Evolutionary conservation across 2,888 invertebrate genomes (phyloP).

Genomic region (Linyphia triangularis): DNA sequence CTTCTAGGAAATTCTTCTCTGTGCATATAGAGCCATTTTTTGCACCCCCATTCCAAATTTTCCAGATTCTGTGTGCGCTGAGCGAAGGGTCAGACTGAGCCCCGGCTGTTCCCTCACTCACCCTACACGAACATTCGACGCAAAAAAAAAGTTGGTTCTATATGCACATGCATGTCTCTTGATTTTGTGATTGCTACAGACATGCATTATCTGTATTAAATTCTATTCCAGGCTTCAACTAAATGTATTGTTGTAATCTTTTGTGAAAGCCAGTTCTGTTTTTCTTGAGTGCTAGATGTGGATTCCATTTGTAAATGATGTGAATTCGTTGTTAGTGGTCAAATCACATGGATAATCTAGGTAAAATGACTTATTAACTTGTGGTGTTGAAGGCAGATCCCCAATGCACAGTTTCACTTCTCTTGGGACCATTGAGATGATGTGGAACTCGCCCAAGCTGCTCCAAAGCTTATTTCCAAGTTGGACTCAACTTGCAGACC

Average conservation of each 20-base stretch:
- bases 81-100: conserved; percentile 66
- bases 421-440: conserved; percentile 74
- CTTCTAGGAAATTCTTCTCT: conserved; percentile 42
- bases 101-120: conserved; percentile 64
- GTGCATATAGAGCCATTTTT: conserved; percentile 57
- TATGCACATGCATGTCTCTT: conserved; percentile 66
- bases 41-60: neutral
- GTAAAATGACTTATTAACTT: conserved; percentile 20
- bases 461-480: conserved; percentile 61
- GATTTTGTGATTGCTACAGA: conserved; percentile 53
- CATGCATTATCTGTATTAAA: conserved; percentile 67
- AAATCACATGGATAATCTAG: conserved; percentile 73
- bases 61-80: conserved; percentile 51
- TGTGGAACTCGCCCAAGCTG: conserved; percentile 73
- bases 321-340: conserved; percentile 73
- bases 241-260: conserved; percentile 72
- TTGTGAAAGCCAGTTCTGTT: conserved; percentile 68
- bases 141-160: conserved; percentile 52
- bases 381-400: conserved; percentile 38
- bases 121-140: conserved; percentile 33
- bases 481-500: conserved; percentile 71
- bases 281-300: conserved; percentile 73
- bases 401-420: conserved; percentile 69
- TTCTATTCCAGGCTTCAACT: conserved; percentile 73
- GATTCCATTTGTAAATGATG: conserved; percentile 75